Evolutionary conservation across 2,113 vertebrate genomes (phyloP), one percentile per base, ranked within the genome.

Genomic region (Paraplagusia blochii): DNA sequence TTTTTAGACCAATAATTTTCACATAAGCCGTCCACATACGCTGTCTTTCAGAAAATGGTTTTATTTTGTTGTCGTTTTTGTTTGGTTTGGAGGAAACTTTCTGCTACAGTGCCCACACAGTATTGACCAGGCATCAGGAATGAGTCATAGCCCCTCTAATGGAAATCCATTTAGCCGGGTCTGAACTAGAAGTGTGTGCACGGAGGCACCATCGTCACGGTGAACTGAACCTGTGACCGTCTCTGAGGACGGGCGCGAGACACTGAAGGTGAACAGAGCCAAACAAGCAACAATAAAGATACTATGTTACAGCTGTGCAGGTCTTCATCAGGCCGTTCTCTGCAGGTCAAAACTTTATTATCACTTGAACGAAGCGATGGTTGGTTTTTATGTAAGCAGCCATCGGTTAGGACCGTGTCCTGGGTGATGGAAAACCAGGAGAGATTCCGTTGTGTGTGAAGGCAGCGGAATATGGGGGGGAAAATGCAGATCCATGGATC

Each of bases 101-200:
- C 79, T 74, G 77, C 84, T 73, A 76, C 79, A 73, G 60, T 75
- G 80, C 71, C 50, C 77, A 57, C 81, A 84, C 66, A 60, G 64
- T 82, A 87, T 82, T 77, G 84, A 89, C 83, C 81, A 83, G 82
- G 81, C 79, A 79, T 86, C 84, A 81, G 66, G 82, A 82, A 83
- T 88, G 80, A 88, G 83, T 83, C 80, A 87, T 83, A 76, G 82
- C 69, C 70, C 73, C 68, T 56, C 79, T 84, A 87, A 85, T 85
- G 84, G 85, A 86, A 88, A 86, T 88, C 85, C 76, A 86, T 88
- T 84, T 82, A 81, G 78, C 69, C 35, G 43, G 60, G 62, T 56
- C 77, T 74, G 54, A 80, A 71, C 79, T 60, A 68, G 63, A 79
- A 75, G 74, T 77, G 74, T 74, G 85, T 44, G 64, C 84, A 71